Conservation (phyloP, 2,888 invertebrate genomes). For the Leucoma salicis region DNA sequence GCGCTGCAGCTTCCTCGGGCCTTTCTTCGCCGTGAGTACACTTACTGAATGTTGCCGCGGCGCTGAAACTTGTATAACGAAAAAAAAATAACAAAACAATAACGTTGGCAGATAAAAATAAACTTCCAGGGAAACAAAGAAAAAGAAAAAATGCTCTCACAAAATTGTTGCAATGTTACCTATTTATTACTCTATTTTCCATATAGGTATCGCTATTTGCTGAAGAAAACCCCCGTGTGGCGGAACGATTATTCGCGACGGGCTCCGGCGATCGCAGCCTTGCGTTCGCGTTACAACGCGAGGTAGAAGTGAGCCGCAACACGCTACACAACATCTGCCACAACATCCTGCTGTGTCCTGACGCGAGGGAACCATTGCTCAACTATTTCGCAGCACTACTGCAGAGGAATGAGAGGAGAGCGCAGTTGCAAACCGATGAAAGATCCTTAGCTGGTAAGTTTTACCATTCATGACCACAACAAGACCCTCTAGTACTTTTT, state of each 20-base stretch:
- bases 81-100: too few relatives aligned
- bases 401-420: slow-evolving; percentile 91
- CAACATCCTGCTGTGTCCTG: slow-evolving; percentile 90
- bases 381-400: slow-evolving; percentile 90
- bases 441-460: slow-evolving; percentile 86
- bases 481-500: too few relatives aligned
- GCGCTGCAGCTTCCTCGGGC: too few relatives aligned
- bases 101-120: too few relatives aligned
- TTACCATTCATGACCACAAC: too few relatives aligned
- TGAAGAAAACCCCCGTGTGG: slow-evolving; percentile 95
- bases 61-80: too few relatives aligned
- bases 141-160: too few relatives aligned
- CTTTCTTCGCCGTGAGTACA: too few relatives aligned
- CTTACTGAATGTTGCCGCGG: too few relatives aligned
- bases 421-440: slow-evolving; percentile 95
- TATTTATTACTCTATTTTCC: not conserved
- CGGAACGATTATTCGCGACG: slow-evolving; percentile 84
- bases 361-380: slow-evolving; percentile 90
- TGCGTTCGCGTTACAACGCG: slow-evolving; percentile 87
- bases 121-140: too few relatives aligned
- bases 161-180: too few relatives aligned
- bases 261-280: slow-evolving; percentile 85
- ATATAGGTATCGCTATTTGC: slow-evolving; percentile 91
- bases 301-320: slow-evolving; percentile 89
- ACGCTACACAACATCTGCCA: slow-evolving; percentile 92